Percentiles rank a stretch among this genome's conserved stretches.
phyloP scores from a whole-genome alignment of 2,797 vertebrate genomes.

The Galago senegalensis region DNA sequence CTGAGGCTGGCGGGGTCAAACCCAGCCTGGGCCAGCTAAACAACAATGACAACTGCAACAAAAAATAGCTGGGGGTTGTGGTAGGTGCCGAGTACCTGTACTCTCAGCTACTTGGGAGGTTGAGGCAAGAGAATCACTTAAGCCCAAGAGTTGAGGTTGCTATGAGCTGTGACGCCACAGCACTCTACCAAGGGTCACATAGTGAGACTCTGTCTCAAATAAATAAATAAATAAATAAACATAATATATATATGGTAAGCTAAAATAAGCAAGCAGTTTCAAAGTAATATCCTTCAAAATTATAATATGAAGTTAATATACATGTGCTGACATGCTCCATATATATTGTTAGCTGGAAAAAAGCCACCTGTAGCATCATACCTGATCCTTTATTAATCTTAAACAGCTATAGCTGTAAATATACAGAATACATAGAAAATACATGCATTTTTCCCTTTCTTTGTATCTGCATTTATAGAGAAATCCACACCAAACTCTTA shows the following conservation, averaged over 20 bases:
- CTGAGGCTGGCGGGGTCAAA: too few species aligned
- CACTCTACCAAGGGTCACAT: too few species aligned
- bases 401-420: not conserved
- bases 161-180: too few species aligned
- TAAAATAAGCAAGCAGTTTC: not conserved
- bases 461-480: not conserved
- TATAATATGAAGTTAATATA: not conserved
- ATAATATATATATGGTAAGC: not conserved
- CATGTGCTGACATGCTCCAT: not conserved
- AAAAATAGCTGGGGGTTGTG: too few species aligned
- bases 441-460: not conserved
- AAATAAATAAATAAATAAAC: not conserved
- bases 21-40: too few species aligned
- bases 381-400: not conserved
- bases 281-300: not conserved
- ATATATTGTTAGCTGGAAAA: not conserved
- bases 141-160: too few species aligned
- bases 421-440: not conserved
- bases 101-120: too few species aligned
- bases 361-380: not conserved
- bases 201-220: too few species aligned
- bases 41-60: too few species aligned
- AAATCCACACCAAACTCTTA: not conserved
- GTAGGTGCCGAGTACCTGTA: too few species aligned
- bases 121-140: too few species aligned